Evolutionary conservation across 1,140 invertebrate species (phyloP), one percentile per base, ranked within the genome.

Genomic region (Micrasema minimum): DNA sequence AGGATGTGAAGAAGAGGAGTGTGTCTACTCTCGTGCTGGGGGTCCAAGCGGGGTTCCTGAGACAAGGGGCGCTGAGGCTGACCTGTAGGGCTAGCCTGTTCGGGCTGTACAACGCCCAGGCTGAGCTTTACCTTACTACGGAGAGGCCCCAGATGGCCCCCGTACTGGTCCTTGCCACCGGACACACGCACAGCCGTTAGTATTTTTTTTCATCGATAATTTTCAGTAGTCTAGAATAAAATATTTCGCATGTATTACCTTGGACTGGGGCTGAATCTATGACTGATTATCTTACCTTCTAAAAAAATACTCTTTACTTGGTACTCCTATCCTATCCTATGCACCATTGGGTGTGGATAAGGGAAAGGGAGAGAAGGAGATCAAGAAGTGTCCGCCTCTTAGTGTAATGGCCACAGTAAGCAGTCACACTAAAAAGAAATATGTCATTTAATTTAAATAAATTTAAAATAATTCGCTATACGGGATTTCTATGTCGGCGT

Each of bases 131-230:
- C 67, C 82, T 91, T 72, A 87, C 88, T 77, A 89, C 90, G 80
- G 89, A 91, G 81, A 87, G 87, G 75, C 90, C 89, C 65, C 85
- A 88, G 79, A 84, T 90, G 72, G 89, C 89, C 69, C 89, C 89
- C 18, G 89, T 91, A 65, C 79, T 90, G 75, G 89, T 75, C 18
- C 45, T 75, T 45, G 72, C 72, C 37, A 75, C 72, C 3, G 69
- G 72, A 41, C 72, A 75, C 59, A 75, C 72, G 1, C 69, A 75
- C 31, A 75, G 72, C 35, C 57, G 72, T 75, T 16, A 68, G 65
- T 69, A 20, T 37, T 48, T 20, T 14, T 14, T 2, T 55, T 55
- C 26, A n/a, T n/a, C n/a, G n/a, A n/a, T n/a, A n/a, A n/a, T n/a
- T n/a, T n/a, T n/a, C n/a, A n/a, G n/a, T n/a, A n/a, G n/a, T n/a